Evolutionary conservation across 2,888 invertebrate genomes (phyloP).

Genomic region (Melanostoma mellinum): DNA sequence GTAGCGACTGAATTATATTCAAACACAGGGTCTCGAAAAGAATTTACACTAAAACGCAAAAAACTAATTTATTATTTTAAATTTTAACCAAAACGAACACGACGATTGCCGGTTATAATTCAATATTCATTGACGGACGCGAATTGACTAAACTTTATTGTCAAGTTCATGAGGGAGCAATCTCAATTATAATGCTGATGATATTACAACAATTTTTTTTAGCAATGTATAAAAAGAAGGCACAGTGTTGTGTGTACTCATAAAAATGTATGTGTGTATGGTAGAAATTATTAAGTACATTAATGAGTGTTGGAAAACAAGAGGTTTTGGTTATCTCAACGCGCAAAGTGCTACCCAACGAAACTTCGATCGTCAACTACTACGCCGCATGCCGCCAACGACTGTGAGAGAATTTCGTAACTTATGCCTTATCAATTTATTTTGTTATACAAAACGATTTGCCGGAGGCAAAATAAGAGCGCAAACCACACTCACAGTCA

Average conservation of each 20-base stretch:
- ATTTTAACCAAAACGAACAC: conserved; percentile 10
- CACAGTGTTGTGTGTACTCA: conserved; percentile 54
- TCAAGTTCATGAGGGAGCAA: conserved; percentile 67
- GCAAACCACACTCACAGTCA: too few species aligned
- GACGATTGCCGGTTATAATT: conserved; percentile 57
- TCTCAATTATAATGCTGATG: conserved; percentile 65
- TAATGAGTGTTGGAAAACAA: conserved; percentile 58
- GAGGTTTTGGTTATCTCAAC: conserved; percentile 57
- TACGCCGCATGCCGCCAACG: not conserved
- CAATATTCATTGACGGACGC: conserved; percentile 72
- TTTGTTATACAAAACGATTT: conserved; percentile 15
- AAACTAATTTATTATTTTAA: not conserved
- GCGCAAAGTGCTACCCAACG: conserved; percentile 50
- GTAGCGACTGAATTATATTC: conserved; percentile 20
- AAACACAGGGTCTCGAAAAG: not conserved
- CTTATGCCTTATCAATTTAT: conserved; percentile 57
- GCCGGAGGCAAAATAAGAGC: not conserved
- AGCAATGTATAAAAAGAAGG: conserved; percentile 18
- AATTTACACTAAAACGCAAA: conserved; percentile 2
- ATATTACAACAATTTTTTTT: conserved; percentile 45
- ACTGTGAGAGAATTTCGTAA: conserved; percentile 8
- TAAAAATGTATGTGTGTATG: conserved; percentile 39
- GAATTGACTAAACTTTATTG: conserved; percentile 71
- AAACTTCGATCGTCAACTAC: conserved; percentile 32
- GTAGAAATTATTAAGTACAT: conserved; percentile 29